Base-by-base conservation (phyloP, 2,113 vertebrate genomes). In the Ceyx cyanopectus region DNA sequence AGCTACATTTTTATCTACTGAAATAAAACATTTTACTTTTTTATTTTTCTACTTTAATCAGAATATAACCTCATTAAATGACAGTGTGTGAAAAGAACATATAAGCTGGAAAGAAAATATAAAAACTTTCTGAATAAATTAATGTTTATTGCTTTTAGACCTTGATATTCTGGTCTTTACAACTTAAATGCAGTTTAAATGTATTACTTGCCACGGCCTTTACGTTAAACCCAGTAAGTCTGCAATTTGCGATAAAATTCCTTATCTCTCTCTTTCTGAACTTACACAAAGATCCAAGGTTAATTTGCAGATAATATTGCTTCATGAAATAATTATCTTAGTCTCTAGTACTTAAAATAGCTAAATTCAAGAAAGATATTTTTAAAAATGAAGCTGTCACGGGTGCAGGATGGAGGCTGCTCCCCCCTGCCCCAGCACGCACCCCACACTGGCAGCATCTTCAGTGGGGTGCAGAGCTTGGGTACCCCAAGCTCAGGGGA, bases 111-210 rank as follows among this genome's bases (percentile, higher is more conserved):
- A 90, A 79, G 90, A 93, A 96, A 97, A 96, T 90, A 93, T 82
- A 94, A 96, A 93, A 92, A 95, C 89, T 93, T 95, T 95, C 93
- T 90, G 81, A 96, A 96, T 92, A 95, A 97, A 97, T 97, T 96
- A 97, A 96, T 93, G 94, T 94, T 97, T 96, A 97, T 96, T 93
- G 76, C 87, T 81, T 63, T 85, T 54, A 87, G 76, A 94, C 86
- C 96, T 96, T 95, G 90, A 96, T 94, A 93, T 67, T 89, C 87
- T 87, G 94, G 85, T 94, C 87, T 94, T 94, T 81, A 96, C 94
- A 95, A 93, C 96, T 98, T 97, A 97, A 97, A 96, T 81, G 97
- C 87, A 96, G 85, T 98, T 97, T 97, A 97, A 97, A 97, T 97
- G 92, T 97, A 98, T 96, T 96, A 97, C 89, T 97, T 96, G 85